Evolutionary conservation across 2,113 vertebrate genomes (phyloP).

Genomic region (Lepus timidus): DNA sequence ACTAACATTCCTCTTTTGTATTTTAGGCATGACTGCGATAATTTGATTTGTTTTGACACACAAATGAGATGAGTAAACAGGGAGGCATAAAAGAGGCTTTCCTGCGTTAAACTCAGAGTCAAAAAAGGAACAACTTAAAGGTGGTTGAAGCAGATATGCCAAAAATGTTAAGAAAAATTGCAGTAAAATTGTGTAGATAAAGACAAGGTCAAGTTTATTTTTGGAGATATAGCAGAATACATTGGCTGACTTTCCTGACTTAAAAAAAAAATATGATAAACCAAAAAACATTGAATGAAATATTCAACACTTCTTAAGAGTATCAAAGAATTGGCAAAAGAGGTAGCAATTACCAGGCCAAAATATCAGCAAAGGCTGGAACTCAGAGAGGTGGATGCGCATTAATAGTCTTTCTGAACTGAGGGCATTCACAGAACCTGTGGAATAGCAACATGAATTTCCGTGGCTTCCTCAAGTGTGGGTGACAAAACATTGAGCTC

Average conservation of each 20-base stretch:
- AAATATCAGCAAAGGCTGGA: slow-evolving; percentile 30
- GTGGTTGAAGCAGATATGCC: background rate
- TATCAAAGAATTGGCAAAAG: background rate
- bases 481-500: slow-evolving; percentile 33
- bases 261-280: background rate
- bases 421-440: background rate
- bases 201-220: slow-evolving; percentile 29
- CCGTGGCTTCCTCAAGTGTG: background rate
- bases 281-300: slow-evolving; percentile 7
- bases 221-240: background rate
- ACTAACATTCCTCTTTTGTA: background rate
- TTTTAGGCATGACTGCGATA: slow-evolving; percentile 43
- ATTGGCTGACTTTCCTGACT: background rate
- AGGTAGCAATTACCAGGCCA: background rate
- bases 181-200: slow-evolving; percentile 19
- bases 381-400: background rate
- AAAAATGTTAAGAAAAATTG: background rate
- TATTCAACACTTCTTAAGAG: slow-evolving; percentile 3
- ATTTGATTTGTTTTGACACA: slow-evolving; percentile 28
- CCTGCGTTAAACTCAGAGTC: slow-evolving; percentile 4
- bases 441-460: background rate
- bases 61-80: slow-evolving; percentile 39
- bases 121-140: slow-evolving; percentile 48
- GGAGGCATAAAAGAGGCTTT: background rate
- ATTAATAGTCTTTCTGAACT: background rate